Evolutionary conservation across 1,140 invertebrate genomes (phyloP).

Genomic region (Penaeus indicus): DNA sequence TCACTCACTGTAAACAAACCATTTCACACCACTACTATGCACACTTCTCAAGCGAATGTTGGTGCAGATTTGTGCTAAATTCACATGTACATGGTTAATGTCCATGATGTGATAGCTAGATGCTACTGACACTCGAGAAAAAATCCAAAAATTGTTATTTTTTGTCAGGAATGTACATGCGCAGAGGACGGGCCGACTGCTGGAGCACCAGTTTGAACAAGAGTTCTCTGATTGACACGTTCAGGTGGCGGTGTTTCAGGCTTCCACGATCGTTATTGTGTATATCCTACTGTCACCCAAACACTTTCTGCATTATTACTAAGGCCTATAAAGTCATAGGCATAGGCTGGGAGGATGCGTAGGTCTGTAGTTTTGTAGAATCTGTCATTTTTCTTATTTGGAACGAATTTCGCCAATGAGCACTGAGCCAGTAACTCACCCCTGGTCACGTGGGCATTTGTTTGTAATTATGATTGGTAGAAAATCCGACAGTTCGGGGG

Average conservation of each 20-base stretch:
- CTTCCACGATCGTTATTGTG: slow-evolving; percentile 22
- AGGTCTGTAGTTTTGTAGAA: slow-evolving; percentile 9
- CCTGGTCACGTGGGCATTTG: slow-evolving; percentile 48
- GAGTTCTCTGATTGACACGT: no score
- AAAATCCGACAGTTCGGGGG: slow-evolving; percentile 29
- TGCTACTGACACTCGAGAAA: no score
- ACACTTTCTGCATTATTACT: slow-evolving; percentile 62
- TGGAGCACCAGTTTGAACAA: no score
- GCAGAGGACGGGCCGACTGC: no score
- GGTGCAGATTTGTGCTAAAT: no score
- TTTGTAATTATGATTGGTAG: slow-evolving; percentile 31
- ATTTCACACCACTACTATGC: no score
- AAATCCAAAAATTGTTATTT: no score
- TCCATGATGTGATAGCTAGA: no score
- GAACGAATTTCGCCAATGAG: slow-evolving; percentile 52
- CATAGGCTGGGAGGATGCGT: slow-evolving; percentile 21
- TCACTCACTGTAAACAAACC: no score
- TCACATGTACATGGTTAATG: no score
- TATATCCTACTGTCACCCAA: slow-evolving; percentile 28
- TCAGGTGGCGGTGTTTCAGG: background rate
- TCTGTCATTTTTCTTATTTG: slow-evolving; percentile 41
- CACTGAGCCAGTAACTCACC: slow-evolving; percentile 51
- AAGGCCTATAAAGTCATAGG: slow-evolving; percentile 46
- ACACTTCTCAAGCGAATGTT: no score
- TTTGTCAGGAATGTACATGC: no score